phyloP scores from a whole-genome alignment of 2,113 vertebrate genomes.

The Panthera tigris region DNA sequence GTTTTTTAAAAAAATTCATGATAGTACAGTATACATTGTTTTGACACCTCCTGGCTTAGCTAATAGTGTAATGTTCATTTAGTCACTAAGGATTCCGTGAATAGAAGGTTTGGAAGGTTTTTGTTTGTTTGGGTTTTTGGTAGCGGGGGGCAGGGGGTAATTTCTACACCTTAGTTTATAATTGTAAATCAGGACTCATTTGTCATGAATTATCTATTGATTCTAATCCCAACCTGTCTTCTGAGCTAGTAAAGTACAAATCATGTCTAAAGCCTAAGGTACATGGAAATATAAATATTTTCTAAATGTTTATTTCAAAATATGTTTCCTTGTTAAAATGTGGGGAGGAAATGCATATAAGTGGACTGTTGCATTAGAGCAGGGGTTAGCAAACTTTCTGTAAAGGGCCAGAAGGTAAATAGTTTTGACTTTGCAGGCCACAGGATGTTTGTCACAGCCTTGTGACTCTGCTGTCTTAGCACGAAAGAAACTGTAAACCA shows the following conservation, averaged over 20 bases:
- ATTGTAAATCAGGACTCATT: background rate
- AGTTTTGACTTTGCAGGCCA: background rate
- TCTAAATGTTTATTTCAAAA: background rate
- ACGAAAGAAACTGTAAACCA: no score
- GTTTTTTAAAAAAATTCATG: constrained; percentile 40
- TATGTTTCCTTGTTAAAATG: background rate
- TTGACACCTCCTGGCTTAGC: background rate
- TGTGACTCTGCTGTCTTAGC: background rate
- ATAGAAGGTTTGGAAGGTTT: background rate
- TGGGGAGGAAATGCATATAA: background rate
- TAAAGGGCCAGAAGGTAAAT: background rate
- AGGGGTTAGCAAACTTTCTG: background rate
- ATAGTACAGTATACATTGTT: background rate
- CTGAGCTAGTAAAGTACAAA: background rate
- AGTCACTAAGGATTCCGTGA: background rate
- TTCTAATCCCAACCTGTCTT: background rate
- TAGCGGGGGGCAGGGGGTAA: background rate
- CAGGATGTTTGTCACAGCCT: background rate
- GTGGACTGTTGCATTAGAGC: background rate
- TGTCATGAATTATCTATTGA: background rate
- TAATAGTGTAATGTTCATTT: background rate
- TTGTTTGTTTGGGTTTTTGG: background rate
- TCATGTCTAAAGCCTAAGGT: background rate
- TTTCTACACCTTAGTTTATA: background rate
- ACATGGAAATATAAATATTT: background rate